Conservation (phyloP, 1,140 invertebrate species). For the Papilio xuthus region DNA sequence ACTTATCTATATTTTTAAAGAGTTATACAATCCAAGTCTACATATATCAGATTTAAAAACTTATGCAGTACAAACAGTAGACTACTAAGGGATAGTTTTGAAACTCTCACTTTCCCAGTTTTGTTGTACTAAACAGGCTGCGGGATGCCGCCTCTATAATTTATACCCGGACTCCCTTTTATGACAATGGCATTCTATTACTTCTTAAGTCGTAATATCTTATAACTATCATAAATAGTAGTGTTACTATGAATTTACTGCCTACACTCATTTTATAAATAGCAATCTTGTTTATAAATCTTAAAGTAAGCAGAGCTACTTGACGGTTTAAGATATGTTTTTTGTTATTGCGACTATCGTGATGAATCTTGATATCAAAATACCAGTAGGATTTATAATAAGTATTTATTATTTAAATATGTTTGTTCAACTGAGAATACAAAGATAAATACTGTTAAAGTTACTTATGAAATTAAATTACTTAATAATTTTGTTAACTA, state of each 20-base stretch:
- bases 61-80: conserved; percentile 10
- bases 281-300: conserved; percentile 34
- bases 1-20: too few relatives aligned
- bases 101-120: background rate
- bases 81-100: conserved; percentile 7
- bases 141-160: conserved; percentile 26
- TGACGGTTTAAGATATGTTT: conserved; percentile 7
- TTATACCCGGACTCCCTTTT: conserved; percentile 35
- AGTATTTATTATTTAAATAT: background rate
- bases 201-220: conserved; percentile 38
- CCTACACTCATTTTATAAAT: conserved; percentile 36
- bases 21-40: too few relatives aligned
- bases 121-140: conserved; percentile 26
- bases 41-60: background rate
- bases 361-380: background rate
- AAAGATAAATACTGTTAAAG: background rate
- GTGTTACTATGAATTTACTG: conserved; percentile 37
- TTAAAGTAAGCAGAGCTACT: conserved; percentile 15
- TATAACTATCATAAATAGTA: conserved; percentile 33
- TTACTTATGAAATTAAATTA: background rate
- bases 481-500: too few relatives aligned
- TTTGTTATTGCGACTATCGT: conserved; percentile 9
- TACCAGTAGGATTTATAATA: background rate
- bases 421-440: background rate
- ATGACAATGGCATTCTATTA: conserved; percentile 37